Conservation (phyloP, 2,888 invertebrate species). For the Pachymerium ferrugineum region DNA sequence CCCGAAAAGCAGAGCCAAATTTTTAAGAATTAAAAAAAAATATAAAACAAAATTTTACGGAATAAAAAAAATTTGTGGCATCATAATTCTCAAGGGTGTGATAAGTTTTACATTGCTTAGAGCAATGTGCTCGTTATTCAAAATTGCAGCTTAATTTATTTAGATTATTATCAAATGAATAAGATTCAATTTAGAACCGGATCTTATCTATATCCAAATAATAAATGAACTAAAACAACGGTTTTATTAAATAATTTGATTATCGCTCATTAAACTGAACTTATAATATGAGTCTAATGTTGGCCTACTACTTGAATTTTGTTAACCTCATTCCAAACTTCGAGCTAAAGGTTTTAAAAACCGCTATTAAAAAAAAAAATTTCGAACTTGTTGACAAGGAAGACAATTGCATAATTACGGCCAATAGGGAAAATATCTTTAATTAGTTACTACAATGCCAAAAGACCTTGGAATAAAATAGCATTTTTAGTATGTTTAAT, state of each 20-base stretch:
- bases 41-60: too few relatives aligned
- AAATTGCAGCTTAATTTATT: conserved; percentile 14
- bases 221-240: conserved; percentile 11
- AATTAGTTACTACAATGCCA: too few relatives aligned
- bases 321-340: too few relatives aligned
- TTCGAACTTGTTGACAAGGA: too few relatives aligned
- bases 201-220: neutral
- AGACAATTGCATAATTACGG: neutral
- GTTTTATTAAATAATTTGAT: neutral
- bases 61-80: neutral
- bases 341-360: too few relatives aligned
- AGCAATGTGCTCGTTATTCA: neutral
- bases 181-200: neutral
- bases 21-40: too few relatives aligned
- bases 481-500: neutral
- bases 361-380: too few relatives aligned
- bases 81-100: neutral
- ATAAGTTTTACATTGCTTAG: neutral
- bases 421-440: neutral
- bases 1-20: too few relatives aligned
- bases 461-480: neutral
- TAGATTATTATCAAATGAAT: neutral
- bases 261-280: too few relatives aligned
- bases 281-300: too few relatives aligned
- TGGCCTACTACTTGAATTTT: too few relatives aligned